Evolutionary conservation across 2,888 invertebrate species (phyloP).

Genomic region (Dastarcus helophoroides): DNA sequence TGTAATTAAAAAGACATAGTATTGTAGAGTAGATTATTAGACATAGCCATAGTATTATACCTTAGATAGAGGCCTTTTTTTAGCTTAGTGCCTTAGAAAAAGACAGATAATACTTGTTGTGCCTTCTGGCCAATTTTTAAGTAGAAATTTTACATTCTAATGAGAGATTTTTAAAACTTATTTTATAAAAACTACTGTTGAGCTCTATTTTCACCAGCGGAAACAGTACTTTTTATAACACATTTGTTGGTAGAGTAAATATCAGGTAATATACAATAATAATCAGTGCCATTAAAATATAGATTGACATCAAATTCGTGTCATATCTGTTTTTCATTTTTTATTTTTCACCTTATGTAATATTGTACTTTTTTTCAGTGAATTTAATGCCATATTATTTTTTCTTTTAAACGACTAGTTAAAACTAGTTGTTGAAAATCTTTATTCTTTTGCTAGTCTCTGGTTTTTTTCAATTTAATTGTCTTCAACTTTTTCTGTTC

Average conservation of each 20-base stretch:
- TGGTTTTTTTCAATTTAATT: slow-evolving; percentile 2
- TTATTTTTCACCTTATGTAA: not conserved
- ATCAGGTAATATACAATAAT: not conserved
- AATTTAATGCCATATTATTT: not conserved
- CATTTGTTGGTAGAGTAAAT: too few species aligned
- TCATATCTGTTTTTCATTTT: not conserved
- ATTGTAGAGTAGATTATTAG: too few species aligned
- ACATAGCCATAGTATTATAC: slow-evolving; percentile 18
- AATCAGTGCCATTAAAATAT: too few species aligned
- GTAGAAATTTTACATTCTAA: slow-evolving; percentile 11
- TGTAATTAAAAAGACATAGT: slow-evolving; percentile 11
- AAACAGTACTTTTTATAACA: too few species aligned
- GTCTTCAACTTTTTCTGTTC: slow-evolving; percentile 6
- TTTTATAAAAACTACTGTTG: too few species aligned
- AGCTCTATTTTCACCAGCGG: too few species aligned
- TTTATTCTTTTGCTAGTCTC: slow-evolving; percentile 7
- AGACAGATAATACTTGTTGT: slow-evolving; percentile 27
- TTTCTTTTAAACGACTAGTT: not conserved
- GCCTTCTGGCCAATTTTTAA: slow-evolving; percentile 11
- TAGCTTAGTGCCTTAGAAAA: slow-evolving; percentile 36
- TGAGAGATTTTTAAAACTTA: slow-evolving; percentile 10
- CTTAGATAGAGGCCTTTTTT: slow-evolving; percentile 29
- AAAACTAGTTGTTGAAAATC: not conserved
- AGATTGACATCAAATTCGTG: not conserved
- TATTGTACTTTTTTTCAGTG: not conserved